phyloP scores from a whole-genome alignment of 1,140 invertebrate species.

The Lasioglossum albipes region DNA sequence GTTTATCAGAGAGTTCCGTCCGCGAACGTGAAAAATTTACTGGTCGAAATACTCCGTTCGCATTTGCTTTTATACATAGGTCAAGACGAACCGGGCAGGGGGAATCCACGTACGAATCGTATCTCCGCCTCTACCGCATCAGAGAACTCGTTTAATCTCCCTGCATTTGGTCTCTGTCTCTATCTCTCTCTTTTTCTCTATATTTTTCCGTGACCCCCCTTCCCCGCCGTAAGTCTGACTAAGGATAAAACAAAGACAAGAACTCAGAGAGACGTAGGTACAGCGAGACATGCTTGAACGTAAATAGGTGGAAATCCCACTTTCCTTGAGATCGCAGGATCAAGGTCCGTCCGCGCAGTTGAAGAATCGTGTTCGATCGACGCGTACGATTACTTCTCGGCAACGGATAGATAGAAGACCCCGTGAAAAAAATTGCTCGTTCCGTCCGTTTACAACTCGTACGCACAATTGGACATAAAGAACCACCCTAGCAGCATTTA shows the following conservation, averaged over 20 bases:
- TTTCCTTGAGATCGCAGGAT: background rate
- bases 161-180: no score
- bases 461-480: no score
- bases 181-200: no score
- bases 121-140: background rate
- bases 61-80: slow-evolving; percentile 60
- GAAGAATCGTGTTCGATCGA: background rate
- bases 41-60: slow-evolving; percentile 11
- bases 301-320: background rate
- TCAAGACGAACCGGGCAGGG: background rate
- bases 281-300: no score
- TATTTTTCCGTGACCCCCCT: no score
- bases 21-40: slow-evolving; percentile 28
- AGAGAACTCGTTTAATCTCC: background rate
- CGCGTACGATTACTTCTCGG: no score
- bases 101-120: background rate
- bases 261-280: no score
- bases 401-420: no score
- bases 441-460: no score
- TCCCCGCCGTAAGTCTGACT: background rate
- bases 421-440: no score
- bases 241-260: background rate
- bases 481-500: no score
- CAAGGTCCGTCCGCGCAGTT: background rate
- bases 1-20: background rate